Percentiles rank a stretch among this genome's conserved stretches.
These are phyloP conservation scores for Crepidodera aurea DNA, from an alignment of 2,888 invertebrate species.

Conservation along the genomic window DNA sequence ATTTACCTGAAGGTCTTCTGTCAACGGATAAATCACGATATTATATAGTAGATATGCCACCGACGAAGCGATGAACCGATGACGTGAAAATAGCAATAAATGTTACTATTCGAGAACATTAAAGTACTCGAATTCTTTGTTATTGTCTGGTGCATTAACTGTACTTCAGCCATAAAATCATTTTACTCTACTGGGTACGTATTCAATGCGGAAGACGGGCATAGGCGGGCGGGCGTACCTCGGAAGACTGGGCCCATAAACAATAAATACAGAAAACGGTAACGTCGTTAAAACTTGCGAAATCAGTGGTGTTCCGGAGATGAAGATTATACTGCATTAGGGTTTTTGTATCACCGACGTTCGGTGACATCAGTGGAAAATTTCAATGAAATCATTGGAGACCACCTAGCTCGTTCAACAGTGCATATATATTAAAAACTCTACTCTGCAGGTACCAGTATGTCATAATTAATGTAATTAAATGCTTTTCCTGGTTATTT, in stretches of 20 bases:
- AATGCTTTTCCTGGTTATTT: too few relatives aligned
- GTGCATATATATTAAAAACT: too few relatives aligned
- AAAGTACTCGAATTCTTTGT: neutral
- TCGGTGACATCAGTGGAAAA: too few relatives aligned
- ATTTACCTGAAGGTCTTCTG: too few relatives aligned
- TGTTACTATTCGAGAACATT: neutral
- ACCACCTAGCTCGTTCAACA: too few relatives aligned
- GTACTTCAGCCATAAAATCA: neutral
- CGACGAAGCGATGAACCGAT: neutral
- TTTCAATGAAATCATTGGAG: too few relatives aligned
- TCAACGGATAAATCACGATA: neutral
- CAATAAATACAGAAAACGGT: neutral
- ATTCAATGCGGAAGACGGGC: neutral
- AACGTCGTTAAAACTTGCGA: slow-evolving; percentile 1
- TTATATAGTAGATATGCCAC: neutral
- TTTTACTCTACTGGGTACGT: neutral
- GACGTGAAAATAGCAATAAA: neutral
- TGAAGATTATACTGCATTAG: neutral
- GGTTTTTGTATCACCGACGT: too few relatives aligned
- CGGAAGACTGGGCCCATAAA: neutral
- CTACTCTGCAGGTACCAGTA: too few relatives aligned
- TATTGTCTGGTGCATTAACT: neutral
- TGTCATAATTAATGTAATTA: too few relatives aligned
- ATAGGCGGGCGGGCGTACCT: neutral
- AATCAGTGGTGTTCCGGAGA: neutral